These are phyloP conservation scores for Callipepla squamata DNA, from an alignment of 2,113 vertebrate species.

Conservation along the genomic window DNA sequence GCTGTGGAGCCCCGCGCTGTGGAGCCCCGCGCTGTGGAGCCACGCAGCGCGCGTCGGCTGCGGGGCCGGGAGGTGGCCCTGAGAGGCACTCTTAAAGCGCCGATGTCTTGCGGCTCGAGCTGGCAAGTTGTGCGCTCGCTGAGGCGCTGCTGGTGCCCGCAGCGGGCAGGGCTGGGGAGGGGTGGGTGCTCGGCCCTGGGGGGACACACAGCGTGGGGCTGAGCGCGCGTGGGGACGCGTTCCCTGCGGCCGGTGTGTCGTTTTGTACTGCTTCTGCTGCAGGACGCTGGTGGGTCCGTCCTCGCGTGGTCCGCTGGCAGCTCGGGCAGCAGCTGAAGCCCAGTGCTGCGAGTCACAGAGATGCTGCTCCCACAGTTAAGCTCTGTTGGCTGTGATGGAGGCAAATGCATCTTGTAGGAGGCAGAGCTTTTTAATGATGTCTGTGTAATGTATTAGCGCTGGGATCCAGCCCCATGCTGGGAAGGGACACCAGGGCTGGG, in stretches of 20 bases:
- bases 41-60: background rate
- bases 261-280: background rate
- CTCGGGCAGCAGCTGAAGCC: background rate
- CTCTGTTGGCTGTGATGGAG: background rate
- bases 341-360: background rate
- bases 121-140: background rate
- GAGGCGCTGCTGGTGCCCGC: background rate
- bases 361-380: background rate
- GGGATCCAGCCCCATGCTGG: background rate
- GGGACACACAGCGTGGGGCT: background rate
- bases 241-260: background rate
- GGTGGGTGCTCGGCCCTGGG: background rate
- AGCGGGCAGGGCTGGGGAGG: background rate
- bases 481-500: background rate
- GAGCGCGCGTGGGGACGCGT: background rate
- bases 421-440: background rate
- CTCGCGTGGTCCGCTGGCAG: fast-evolving
- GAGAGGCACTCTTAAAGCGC: background rate
- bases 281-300: background rate
- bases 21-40: background rate
- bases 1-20: background rate
- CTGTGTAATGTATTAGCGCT: background rate
- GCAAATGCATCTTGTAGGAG: background rate
- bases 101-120: background rate
- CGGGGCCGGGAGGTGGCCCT: background rate